Base-by-base conservation (phyloP, 1,140 invertebrate genomes). In the Melipona quadrifasciata region DNA sequence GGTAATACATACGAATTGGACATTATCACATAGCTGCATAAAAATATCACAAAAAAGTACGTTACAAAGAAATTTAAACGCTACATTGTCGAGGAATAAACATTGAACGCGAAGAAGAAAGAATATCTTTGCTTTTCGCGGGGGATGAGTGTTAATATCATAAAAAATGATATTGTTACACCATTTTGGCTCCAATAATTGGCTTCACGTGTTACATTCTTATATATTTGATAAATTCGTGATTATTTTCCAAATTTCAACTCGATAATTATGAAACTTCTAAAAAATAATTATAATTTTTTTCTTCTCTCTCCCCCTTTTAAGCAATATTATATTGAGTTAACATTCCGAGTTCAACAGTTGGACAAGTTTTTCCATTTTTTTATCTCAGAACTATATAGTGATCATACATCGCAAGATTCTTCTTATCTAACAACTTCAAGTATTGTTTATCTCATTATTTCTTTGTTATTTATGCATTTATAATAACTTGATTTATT, bases 51-150 rank as follows among this genome's bases (percentile, higher is more conserved):
- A 87, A 88, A 58, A 80, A 80, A 78, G 64, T 82, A 80, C 80
- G 67, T 82, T 88, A 88, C 71, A 89, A 86, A 86, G 75, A 39
- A 80, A 86, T 89, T 86, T 89, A 72, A 76, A 88, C n/a, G 71
- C 71, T 85, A 70, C 83, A 70, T 61, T 31, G 67, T 80, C 27
- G 21, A 75, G 31, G 61, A 64, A 68, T 77, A 75, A 24, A 34
- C 39, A 19, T 14, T 80, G 31, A 47, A n/a, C 31, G 31, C 70
- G 80, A 65, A 65, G n/a, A 47, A 21, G n/a, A 10, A 51, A 77
- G 74, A 24, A 31, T 14, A 57, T n/a, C 8, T 10, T 72, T 11
- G 47, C 14, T 34, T n/a, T 17, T 68, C 77, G 51, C 51, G 14
- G 24, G 74, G 51, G 27, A 47, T 34, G n/a, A 55, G n/a, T 80